Evolutionary conservation across 2,113 vertebrate species (phyloP).

Genomic region (Cinclus cinclus): DNA sequence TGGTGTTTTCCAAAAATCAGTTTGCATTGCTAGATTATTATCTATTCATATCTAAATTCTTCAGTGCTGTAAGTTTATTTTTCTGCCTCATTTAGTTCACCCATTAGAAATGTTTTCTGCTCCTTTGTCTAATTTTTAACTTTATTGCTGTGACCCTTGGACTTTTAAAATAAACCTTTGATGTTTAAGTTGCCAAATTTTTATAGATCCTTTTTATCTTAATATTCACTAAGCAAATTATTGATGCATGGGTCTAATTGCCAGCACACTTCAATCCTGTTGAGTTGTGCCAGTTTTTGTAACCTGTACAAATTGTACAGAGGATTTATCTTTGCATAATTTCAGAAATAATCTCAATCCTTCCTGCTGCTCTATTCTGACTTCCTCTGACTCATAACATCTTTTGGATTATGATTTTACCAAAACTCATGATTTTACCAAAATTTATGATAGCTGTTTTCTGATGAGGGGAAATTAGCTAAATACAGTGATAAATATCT

Average conservation of each 20-base stretch:
- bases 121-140: constrained; percentile 35
- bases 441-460: neutral
- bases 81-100: neutral
- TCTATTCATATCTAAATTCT: neutral
- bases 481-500: neutral
- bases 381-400: neutral
- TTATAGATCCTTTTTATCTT: neutral
- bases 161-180: neutral
- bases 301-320: neutral
- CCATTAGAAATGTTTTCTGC: neutral
- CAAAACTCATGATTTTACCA: neutral
- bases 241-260: neutral
- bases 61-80: neutral
- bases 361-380: neutral
- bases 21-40: neutral
- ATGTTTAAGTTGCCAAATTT: neutral
- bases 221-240: neutral
- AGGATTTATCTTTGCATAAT: neutral
- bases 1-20: neutral
- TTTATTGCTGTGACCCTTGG: neutral
- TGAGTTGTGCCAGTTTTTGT: neutral
- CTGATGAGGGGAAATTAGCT: neutral
- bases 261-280: neutral
- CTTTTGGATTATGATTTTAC: neutral
- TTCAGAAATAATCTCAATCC: neutral